Evolutionary conservation across 2,113 vertebrate genomes (phyloP), one percentile per base, ranked within the genome.

Genomic region (Potamarius usumacintae): DNA sequence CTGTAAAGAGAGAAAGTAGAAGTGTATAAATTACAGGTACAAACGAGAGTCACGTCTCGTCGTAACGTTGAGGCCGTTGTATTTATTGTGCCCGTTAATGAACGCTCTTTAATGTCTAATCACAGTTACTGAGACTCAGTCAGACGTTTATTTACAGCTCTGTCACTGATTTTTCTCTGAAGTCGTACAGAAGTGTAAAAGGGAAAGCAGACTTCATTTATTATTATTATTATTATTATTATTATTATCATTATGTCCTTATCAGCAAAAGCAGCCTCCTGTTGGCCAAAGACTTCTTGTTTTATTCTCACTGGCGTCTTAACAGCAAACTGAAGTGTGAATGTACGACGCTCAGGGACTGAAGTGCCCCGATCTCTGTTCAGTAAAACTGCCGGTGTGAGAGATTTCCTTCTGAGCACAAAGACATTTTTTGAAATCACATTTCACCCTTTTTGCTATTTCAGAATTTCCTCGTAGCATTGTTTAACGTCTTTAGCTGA

Each of bases 401-500:
- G 82, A 48, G 65, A 25, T 60, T 65, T 65, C 62, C 62, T 82
- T 69, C 58, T 17, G 34, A 8, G 15, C 79, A 72, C 86, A 82
- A 25, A 81, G 11, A 80, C 52, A 2, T 57, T 42, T 30, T 55
- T 30, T 42, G 2, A 25, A 14, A 48, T 14, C 22, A 14, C 82
- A 18, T 69, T 84, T 74, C 53, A 42, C 3, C 57, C 84, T n/a
- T 48, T 48, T 48, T 34, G 53, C 20, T 42, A 8, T 85, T 85
- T 86, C 87, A 72, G 62, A 85, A 93, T 96, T 96, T 63, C 94
- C 91, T 94, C 10, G 30, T 88, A 93, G 96, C 89, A 42, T 42
- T 42, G 95, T 69, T 57, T 57, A 82, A 60, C 85, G 76, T 84
- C 50, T 81, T 27, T 84, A 89, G 85, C 80, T 5, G 58, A 86